Percentiles rank a stretch among this genome's conserved stretches.
Conservation (phyloP, 2,113 vertebrate genomes). For the Suricata suricatta region DNA sequence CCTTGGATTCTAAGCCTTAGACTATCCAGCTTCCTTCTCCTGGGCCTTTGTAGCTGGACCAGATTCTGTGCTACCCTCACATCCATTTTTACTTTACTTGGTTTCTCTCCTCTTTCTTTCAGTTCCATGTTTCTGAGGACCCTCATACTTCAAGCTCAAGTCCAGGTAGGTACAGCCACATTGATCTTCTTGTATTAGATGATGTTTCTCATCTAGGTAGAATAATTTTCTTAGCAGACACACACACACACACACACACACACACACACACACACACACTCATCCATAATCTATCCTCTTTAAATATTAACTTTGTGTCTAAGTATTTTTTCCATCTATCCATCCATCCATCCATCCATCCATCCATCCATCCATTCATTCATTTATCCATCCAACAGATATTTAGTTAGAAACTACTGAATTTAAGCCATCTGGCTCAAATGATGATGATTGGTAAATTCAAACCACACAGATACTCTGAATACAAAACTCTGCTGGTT, state of each 20-base stretch:
- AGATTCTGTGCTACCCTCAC: not conserved
- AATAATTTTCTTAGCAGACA: not conserved
- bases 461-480: not conserved
- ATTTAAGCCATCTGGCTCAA: slow-evolving; percentile 21
- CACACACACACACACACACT: not conserved
- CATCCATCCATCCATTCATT: not conserved
- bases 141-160: not conserved
- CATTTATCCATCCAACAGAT: not conserved
- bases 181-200: not conserved
- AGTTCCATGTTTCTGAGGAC: not conserved
- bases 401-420: slow-evolving; percentile 2
- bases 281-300: not conserved
- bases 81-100: not conserved
- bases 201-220: not conserved
- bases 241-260: too few species aligned
- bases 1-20: not conserved
- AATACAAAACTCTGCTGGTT: not conserved
- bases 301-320: not conserved
- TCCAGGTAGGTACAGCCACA: not conserved
- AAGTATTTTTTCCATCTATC: not conserved
- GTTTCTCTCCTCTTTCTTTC: not conserved
- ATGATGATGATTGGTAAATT: not conserved
- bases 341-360: not conserved
- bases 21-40: not conserved
- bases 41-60: not conserved